These are phyloP conservation scores for Poecilobothrus nobilitatus DNA, from an alignment of 2,888 invertebrate genomes.

Conservation along the genomic window DNA sequence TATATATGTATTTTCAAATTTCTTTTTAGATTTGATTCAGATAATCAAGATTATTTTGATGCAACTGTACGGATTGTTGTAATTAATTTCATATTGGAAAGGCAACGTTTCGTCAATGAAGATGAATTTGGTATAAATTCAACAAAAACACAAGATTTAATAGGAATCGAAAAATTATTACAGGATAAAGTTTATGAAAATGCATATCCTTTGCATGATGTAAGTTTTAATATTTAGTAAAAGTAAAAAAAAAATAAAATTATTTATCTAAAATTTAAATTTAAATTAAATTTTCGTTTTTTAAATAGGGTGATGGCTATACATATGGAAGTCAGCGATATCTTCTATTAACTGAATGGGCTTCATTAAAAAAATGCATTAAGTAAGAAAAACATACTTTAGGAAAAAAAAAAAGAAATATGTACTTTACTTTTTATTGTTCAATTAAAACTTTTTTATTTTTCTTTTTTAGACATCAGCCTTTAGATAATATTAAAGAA, in stretches of 20 bases:
- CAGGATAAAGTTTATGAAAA: conserved; percentile 57
- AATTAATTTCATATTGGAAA: conserved; percentile 65
- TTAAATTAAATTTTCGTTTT: too few species aligned
- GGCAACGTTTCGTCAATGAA: conserved; percentile 55
- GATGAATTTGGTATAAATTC: conserved; percentile 42
- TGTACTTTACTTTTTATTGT: neutral
- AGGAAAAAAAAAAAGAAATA: neutral
- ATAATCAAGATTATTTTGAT: conserved; percentile 59
- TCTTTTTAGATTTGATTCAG: conserved; percentile 56
- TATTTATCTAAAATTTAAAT: conserved; percentile 7
- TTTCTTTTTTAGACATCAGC: conserved; percentile 52
- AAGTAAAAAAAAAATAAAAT: too few species aligned
- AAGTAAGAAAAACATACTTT: conserved; percentile 48
- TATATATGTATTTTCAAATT: neutral
- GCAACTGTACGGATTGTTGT: conserved; percentile 57
- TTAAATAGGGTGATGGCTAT: conserved; percentile 50
- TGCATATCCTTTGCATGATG: conserved; percentile 70
- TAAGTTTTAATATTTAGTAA: conserved; percentile 43
- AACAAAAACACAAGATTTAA: neutral
- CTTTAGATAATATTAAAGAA: conserved; percentile 66
- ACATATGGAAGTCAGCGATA: conserved; percentile 45
- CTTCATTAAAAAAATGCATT: conserved; percentile 56
- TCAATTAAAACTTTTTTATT: too few species aligned
- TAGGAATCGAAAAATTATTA: conserved; percentile 59
- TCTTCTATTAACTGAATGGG: conserved; percentile 62